phyloP scores from a whole-genome alignment of 2,797 vertebrate species.

The Kryptopterus vitreolus region DNA sequence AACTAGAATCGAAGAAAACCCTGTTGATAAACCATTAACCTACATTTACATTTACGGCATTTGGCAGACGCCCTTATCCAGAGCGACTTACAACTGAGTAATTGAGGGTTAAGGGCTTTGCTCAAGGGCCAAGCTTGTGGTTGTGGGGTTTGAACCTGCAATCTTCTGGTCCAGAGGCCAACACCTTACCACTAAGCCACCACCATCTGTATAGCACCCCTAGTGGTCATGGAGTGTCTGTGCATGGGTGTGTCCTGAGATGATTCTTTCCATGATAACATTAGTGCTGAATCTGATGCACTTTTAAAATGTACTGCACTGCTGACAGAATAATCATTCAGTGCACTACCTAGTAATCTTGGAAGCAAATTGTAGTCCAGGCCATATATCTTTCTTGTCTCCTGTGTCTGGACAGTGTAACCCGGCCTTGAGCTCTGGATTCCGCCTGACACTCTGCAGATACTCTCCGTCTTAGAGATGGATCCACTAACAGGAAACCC shows the following conservation, averaged over 20 bases:
- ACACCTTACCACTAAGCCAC: too few species aligned
- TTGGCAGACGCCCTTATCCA: too few species aligned
- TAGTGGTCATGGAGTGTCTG: constrained; percentile 8
- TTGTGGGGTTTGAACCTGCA: too few species aligned
- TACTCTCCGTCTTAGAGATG: constrained; percentile 26
- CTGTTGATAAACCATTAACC: constrained; percentile 11
- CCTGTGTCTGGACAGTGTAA: constrained; percentile 51
- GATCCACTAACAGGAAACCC: constrained; percentile 47
- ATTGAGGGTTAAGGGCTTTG: too few species aligned
- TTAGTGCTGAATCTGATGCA: not conserved
- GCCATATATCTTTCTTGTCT: constrained; percentile 19
- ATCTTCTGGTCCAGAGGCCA: too few species aligned
- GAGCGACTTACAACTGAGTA: too few species aligned
- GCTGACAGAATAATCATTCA: not conserved
- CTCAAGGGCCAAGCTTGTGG: too few species aligned
- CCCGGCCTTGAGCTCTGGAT: constrained; percentile 13
- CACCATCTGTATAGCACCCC: too few species aligned
- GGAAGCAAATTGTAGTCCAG: constrained; percentile 1
- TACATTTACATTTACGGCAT: too few species aligned
- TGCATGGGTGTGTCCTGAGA: not conserved
- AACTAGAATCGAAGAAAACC: not conserved
- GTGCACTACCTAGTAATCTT: not conserved
- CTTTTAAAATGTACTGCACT: not conserved
- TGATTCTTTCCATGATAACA: constrained; percentile 8
- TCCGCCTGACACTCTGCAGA: constrained; percentile 48